Evolutionary conservation across 37 sponge, comb jelly and placozoan genomes (phyloP), one percentile per base, ranked within the genome.

Genomic region (Halichondria panicea): DNA sequence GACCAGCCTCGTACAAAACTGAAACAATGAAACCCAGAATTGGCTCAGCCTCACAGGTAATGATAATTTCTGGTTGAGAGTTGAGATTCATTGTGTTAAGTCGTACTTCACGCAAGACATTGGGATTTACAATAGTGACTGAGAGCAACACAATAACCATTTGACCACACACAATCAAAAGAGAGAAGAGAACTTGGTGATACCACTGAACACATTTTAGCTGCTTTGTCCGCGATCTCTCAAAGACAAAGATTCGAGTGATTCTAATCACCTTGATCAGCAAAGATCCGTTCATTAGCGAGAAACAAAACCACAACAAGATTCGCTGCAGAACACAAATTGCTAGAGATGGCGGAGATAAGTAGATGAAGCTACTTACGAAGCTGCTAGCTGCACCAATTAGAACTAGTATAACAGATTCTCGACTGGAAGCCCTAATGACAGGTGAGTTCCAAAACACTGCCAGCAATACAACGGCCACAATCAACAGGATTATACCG

Each of bases 351-450:
- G 89, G 86, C 0, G 78, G 76, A 0, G 77, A 63, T 32, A 93
- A 63, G 42, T 74, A 74, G 62, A 88, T 44, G 65, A 84, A 88
- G 0, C 82, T 43, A 1, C 76, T 39, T 0, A 76, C 4, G 39
- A 78, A 93, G 64, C 81, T 80, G 24, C 75, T 55, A 32, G 81
- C 36, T 18, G 88, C 81, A 15, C 93, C 93, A 22, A 76, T 50
- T 24, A 88, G 79, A 1, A 93, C 46, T 0, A 88, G 55, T 8
- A 68, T 63, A 69, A 88, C 79, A 45, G 84, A 89, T 56, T 93
- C 93, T 5, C 93, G 64, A 15, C 93, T 84, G 33, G 93, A 93
- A 15, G 93, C 84, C 38, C 84, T 88, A 25, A 93, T 83, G 12
- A 93, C 71, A 4, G 93, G 68, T 9, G 89, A 80, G 2, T 75